Evolutionary conservation across 2,797 vertebrate species (phyloP), one percentile per base, ranked within the genome.

Genomic region (Loriculus beryllinus): DNA sequence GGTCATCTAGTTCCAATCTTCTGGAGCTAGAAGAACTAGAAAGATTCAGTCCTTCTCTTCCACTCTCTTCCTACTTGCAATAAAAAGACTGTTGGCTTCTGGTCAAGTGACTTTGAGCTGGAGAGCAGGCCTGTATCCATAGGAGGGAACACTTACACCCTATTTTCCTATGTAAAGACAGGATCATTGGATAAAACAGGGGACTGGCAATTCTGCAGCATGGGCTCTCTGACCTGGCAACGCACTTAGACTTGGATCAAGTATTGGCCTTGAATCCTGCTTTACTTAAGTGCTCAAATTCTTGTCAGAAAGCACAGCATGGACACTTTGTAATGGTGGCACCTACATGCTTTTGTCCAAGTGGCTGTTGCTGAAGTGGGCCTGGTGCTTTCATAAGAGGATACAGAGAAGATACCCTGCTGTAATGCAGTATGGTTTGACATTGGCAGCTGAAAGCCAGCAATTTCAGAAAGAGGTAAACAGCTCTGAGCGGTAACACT

Each of bases 1-100:
- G 22, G 14, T 57, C n/a, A 25, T 57, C 54, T 25, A 57, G 33
- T 35, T 57, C 54, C 54, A 35, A 7, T 14, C n/a, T 25, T 57
- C n/a, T 57, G 33, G 54, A 57, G 11, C 54, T 11, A 57, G n/a
- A 23, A 33, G n/a, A 23, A 56, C n/a, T 23, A 57, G n/a, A 35
- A 57, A 35, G n/a, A 25, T 57, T 45, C 83, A 84, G 43, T 84
- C 77, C 74, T 94, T 96, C 87, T 93, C 82, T 76, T 94, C 43
- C 1, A 0, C 84, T 92, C 74, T 72, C 35, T 74, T 90, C 47
- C 63, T 79, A 26, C 87, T 91, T 81, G 68, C 85, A 88, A 83
- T 93, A 78, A 86, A 93, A 94, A 35, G 3, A 51, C 39, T 79
- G 57, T 20, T 96, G 72, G 77, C 63, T 88, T 51, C 29, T 71